Evolutionary conservation across 2,888 invertebrate species (phyloP), one percentile per base, ranked within the genome.

Genomic region (Cataglyphis livida): DNA sequence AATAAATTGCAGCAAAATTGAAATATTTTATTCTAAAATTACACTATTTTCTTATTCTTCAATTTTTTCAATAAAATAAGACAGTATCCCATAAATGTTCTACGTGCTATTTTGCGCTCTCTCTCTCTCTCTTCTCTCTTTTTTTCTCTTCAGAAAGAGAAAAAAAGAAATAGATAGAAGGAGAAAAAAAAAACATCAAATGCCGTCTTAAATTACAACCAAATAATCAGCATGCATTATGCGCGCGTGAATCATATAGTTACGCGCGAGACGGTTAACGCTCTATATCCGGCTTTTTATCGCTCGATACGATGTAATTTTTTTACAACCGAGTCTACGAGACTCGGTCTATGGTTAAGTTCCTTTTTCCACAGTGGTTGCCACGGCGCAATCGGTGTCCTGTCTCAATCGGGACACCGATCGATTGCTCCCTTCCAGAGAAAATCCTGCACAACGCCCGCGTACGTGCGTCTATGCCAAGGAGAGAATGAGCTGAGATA

Each of bases 401-500:
- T 81, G 25, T 6, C 32, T 32, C 61, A 73, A 48, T n/a, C 41
- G 79, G 68, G 59, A 41, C 41, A 41, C 41, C 32, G 32, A 59
- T 62, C 85, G 57, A 73, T 70, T 79, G 68, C 82, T 86, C 85
- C 88, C 84, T 88, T 87, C 88, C 25, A 25, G 86, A 85, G 79
- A 86, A 89, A 89, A 85, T 25, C 79, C 73, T 81, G 87, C 84
- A 87, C 25, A 25, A 86, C 83, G 89, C 87, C 83, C 83, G 88
- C 84, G 85, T 89, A 90, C 91, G 91, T 87, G 89, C 89, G 86
- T 84, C 86, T 90, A 90, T 90, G 88, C 90, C 91, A 91, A 92
- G 90, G 91, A 91, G 90, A 91, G 90, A 91, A 90, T 6, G 6
- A 32, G 89, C 87, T 25, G 82, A 89, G 90, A 93, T 91, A 92